These are phyloP conservation scores for Sebastes trivittatus DNA, from an alignment of 2,797 vertebrate species.

Conservation along the genomic window DNA sequence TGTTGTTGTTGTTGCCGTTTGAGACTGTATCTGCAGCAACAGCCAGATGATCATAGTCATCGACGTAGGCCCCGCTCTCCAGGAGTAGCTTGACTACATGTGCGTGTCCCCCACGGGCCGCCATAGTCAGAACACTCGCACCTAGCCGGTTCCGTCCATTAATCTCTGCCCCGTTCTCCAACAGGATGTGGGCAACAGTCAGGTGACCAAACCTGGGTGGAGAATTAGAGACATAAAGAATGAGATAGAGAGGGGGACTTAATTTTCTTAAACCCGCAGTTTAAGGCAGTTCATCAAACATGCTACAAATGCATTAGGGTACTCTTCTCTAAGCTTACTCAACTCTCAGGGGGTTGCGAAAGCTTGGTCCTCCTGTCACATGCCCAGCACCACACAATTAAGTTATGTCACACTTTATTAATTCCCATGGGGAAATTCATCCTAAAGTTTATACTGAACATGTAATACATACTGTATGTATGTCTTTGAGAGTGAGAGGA, in stretches of 20 bases:
- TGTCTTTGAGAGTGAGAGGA: not conserved
- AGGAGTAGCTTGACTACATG: constrained; percentile 91
- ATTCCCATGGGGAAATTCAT: not conserved
- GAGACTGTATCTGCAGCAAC: constrained; percentile 70
- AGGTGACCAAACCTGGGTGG: constrained; percentile 89
- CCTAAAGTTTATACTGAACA: not conserved
- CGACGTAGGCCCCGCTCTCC: constrained; percentile 90
- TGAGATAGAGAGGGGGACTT: not conserved
- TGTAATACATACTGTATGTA: not conserved
- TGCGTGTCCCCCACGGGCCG: constrained; percentile 90
- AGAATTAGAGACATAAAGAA: not conserved
- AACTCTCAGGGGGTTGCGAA: not conserved
- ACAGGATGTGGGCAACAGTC: constrained; percentile 89
- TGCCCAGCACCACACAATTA: not conserved
- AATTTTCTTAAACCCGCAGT: not conserved
- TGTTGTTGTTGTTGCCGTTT: constrained; percentile 82
- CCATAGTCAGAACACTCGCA: constrained; percentile 92
- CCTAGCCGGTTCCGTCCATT: constrained; percentile 94
- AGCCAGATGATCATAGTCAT: constrained; percentile 86
- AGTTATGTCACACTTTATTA: not conserved
- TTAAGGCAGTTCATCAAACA: not conserved
- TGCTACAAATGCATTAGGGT: too few relatives aligned
- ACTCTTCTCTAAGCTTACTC: not conserved
- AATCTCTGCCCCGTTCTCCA: constrained; percentile 95
- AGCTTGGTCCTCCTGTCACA: not conserved